Conservation (phyloP, 2,113 vertebrate species). For the Coturnix japonica region DNA sequence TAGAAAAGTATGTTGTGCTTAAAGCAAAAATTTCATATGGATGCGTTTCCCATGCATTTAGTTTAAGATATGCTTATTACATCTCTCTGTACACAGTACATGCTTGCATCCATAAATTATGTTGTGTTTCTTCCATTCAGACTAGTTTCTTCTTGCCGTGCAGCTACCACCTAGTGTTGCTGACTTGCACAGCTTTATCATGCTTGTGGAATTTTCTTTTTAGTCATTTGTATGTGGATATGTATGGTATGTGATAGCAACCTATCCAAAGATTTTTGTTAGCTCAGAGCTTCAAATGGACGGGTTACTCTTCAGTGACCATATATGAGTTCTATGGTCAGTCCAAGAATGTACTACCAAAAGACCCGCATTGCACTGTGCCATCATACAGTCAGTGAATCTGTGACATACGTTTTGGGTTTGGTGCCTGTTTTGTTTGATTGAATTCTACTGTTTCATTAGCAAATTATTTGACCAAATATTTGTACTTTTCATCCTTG, state of each 20-base stretch:
- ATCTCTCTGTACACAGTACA: background rate
- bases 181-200: background rate
- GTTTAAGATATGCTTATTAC: slow-evolving; percentile 53
- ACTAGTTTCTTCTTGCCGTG: background rate
- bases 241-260: background rate
- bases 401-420: background rate
- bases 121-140: background rate
- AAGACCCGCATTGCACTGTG: background rate
- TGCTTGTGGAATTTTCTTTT: background rate
- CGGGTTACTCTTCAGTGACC: background rate
- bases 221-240: background rate
- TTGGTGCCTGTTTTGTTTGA: background rate
- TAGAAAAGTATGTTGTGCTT: slow-evolving; percentile 58
- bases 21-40: slow-evolving; percentile 52
- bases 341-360: background rate
- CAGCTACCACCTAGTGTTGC: background rate
- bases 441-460: background rate
- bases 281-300: background rate
- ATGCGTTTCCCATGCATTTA: slow-evolving; percentile 62
- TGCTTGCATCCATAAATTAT: background rate
- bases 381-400: background rate
- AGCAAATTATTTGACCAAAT: background rate
- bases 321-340: accelerated
- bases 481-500: background rate
- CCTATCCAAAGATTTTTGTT: background rate